These are phyloP conservation scores for Actinostola sp. DNA, from an alignment of 92 coral and sea anemone species.

Conservation along the genomic window DNA sequence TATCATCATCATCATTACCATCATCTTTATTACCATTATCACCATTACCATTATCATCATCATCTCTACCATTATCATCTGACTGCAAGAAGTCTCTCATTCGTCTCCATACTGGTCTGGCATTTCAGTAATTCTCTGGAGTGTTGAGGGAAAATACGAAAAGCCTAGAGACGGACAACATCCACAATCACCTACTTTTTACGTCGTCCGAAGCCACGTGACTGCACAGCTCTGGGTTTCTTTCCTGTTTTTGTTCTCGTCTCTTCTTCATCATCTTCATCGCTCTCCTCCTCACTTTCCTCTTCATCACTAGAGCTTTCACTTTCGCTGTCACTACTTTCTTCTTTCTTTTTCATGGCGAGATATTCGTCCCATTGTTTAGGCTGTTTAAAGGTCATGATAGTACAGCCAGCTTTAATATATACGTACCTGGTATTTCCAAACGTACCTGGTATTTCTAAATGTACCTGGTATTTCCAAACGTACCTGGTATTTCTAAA, in stretches of 20 bases:
- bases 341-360: slow-evolving; percentile 64
- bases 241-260: slow-evolving; percentile 14
- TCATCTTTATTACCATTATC: no score
- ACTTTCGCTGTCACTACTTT: slow-evolving; percentile 46
- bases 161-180: neutral
- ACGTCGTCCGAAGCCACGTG: neutral
- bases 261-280: slow-evolving; percentile 27
- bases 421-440: neutral
- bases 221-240: slow-evolving; percentile 20
- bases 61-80: no score
- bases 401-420: neutral
- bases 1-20: no score
- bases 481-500: slow-evolving; percentile 90
- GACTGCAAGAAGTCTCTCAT: no score
- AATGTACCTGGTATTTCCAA: neutral
- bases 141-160: no score
- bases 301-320: slow-evolving; percentile 37
- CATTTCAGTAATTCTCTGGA: no score
- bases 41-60: no score
- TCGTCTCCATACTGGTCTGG: no score
- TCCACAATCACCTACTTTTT: neutral
- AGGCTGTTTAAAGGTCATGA: slow-evolving; percentile 55
- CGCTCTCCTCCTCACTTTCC: slow-evolving; percentile 34
- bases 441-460: neutral
- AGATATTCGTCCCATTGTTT: slow-evolving; percentile 94